phyloP scores from a whole-genome alignment of 1,140 invertebrate genomes.

The Ephestia elutella region DNA sequence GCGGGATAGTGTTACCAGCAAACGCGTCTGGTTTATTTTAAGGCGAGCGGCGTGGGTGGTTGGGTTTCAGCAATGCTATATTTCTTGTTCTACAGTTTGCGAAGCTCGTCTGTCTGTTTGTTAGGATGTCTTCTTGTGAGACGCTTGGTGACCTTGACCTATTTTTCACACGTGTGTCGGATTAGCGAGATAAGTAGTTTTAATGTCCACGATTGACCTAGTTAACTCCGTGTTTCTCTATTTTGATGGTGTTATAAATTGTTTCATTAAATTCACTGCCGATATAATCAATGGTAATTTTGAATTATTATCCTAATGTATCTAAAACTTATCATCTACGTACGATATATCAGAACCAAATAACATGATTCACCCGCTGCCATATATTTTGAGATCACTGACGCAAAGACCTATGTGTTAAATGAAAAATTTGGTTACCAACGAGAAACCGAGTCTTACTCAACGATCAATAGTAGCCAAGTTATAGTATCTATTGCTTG shows the following conservation, averaged over 20 bases:
- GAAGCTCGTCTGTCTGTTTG: neutral
- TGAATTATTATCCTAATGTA: too few relatives aligned
- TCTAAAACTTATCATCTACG: too few relatives aligned
- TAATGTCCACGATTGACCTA: neutral
- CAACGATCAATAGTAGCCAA: neutral
- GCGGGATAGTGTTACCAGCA: slow-evolving; percentile 60
- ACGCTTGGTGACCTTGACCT: slow-evolving; percentile 55
- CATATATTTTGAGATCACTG: neutral
- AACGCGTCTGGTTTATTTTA: slow-evolving; percentile 64
- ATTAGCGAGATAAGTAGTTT: neutral
- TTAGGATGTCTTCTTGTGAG: slow-evolving; percentile 6
- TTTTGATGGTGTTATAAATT: neutral
- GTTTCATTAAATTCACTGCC: neutral
- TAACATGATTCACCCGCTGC: too few relatives aligned
- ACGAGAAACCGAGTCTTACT: neutral
- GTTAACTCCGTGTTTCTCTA: neutral
- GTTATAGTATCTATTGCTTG: neutral
- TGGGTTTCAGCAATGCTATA: slow-evolving; percentile 23
- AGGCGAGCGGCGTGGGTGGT: slow-evolving; percentile 42
- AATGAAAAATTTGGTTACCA: neutral
- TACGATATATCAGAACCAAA: too few relatives aligned
- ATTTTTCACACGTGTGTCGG: slow-evolving; percentile 21
- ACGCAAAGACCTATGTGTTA: neutral
- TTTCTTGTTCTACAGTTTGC: slow-evolving; percentile 11
- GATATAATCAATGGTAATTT: too few relatives aligned